A percentile compares a stretch with the other conserved stretches of the same genome.
Conservation (phyloP, 2,888 invertebrate genomes). For the Papilio protenor region DNA sequence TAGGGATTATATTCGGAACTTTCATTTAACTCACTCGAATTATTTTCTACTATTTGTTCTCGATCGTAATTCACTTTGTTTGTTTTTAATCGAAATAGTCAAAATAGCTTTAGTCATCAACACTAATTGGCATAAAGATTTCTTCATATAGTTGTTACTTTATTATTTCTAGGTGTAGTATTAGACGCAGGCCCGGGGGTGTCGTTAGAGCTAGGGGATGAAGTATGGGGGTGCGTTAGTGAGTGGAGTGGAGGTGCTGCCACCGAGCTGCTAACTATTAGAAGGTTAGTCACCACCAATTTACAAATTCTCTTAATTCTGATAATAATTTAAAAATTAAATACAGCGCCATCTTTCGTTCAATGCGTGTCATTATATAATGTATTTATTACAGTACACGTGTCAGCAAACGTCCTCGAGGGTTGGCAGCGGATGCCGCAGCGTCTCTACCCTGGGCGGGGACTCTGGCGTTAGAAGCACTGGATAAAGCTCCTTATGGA, state of each 20-base stretch:
- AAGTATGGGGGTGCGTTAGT: conserved; percentile 80
- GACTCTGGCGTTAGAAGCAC: conserved; percentile 61
- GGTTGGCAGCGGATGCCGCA: conserved; percentile 70
- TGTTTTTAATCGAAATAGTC: background rate
- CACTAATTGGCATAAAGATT: background rate
- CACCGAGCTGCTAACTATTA: conserved; percentile 70
- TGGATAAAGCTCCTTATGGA: conserved; percentile 56
- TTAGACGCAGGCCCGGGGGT: conserved; percentile 76
- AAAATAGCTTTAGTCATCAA: background rate
- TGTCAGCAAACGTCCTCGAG: conserved; percentile 70
- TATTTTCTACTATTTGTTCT: background rate
- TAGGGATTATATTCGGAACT: no score
- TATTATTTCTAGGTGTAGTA: conserved; percentile 66
- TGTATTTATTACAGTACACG: conserved; percentile 60
- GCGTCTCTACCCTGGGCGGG: conserved; percentile 75
- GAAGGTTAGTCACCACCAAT: conserved; percentile 59
- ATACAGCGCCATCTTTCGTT: background rate
- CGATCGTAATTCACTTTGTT: background rate
- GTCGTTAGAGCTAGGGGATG: conserved; percentile 76
- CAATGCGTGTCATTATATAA: background rate
- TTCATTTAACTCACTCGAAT: no score
- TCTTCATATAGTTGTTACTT: background rate
- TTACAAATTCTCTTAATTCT: background rate
- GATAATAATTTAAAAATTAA: background rate
- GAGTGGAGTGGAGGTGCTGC: conserved; percentile 81